Evolutionary conservation across 2,888 invertebrate genomes (phyloP).

Genomic region (Epinotia demarniana): DNA sequence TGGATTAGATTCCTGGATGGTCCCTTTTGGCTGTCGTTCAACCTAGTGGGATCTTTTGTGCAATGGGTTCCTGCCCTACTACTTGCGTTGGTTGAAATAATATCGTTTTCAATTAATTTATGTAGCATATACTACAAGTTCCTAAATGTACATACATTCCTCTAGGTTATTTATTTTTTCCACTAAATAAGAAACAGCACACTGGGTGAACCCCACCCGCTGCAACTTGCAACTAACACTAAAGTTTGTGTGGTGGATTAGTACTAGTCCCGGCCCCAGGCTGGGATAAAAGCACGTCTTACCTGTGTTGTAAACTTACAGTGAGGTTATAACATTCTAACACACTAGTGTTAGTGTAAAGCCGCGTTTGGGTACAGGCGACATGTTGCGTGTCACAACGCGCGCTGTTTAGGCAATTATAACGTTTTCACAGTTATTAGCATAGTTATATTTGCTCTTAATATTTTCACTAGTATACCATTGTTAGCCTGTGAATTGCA

Average conservation of each 20-base stretch:
- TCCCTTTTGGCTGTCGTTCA: too few species aligned
- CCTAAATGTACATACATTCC: neutral
- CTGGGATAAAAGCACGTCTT: conserved; percentile 23
- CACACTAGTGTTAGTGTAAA: neutral
- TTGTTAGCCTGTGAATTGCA: neutral
- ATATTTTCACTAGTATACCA: too few species aligned
- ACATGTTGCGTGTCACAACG: too few species aligned
- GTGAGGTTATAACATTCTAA: conserved; percentile 1
- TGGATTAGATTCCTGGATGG: too few species aligned
- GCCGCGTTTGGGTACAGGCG: too few species aligned
- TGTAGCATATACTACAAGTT: neutral
- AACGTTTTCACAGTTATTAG: neutral
- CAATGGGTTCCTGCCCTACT: too few species aligned
- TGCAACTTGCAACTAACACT: conserved; percentile 16
- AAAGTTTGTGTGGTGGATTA: conserved; percentile 41
- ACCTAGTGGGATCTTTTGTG: too few species aligned
- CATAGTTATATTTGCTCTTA: neutral
- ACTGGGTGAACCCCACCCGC: neutral
- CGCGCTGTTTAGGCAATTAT: too few species aligned
- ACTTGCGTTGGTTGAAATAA: too few species aligned
- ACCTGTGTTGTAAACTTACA: conserved; percentile 14
- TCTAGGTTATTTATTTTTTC: conserved; percentile 6
- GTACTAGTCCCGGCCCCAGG: conserved; percentile 6
- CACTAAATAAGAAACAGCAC: neutral
- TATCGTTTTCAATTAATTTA: too few species aligned